Evolutionary conservation across 2,888 invertebrate genomes (phyloP).

Genomic region (Drosophila koepferae): DNA sequence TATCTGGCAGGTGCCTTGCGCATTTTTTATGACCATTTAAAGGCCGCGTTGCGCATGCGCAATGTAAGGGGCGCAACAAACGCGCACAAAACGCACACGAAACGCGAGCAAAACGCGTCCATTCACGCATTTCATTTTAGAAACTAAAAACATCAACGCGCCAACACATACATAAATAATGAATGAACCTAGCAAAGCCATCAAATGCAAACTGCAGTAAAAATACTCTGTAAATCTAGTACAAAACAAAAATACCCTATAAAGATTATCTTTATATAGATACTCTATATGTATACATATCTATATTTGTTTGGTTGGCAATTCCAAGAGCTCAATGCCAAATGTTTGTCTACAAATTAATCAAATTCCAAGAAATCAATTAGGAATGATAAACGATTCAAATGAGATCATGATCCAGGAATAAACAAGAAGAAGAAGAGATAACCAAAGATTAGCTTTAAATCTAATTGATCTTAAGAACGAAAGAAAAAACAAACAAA

Average conservation of each 20-base stretch:
- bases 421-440: not conserved
- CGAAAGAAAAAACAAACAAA: not conserved
- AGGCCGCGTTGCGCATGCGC: slow-evolving; percentile 65
- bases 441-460: not conserved
- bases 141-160: slow-evolving; percentile 64
- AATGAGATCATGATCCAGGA: not conserved
- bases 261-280: not conserved
- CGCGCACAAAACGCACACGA: slow-evolving; percentile 44
- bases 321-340: not conserved
- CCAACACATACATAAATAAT: slow-evolving; percentile 65
- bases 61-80: slow-evolving; percentile 59
- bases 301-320: not conserved
- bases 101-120: slow-evolving; percentile 37
- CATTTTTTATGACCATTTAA: slow-evolving; percentile 69
- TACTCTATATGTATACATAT: not conserved
- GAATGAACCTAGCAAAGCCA: slow-evolving; percentile 39
- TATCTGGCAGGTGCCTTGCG: slow-evolving; percentile 47
- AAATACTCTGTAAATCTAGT: slow-evolving; percentile 5
- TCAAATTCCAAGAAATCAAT: slow-evolving; percentile 1
- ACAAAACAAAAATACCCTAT: no score
- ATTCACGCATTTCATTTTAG: slow-evolving; percentile 51
- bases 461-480: not conserved
- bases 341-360: slow-evolving; percentile 1
- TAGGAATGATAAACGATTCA: slow-evolving; percentile 1
- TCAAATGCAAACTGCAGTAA: not conserved